A percentile compares a stretch with the other conserved stretches of the same genome.
phyloP scores from a whole-genome alignment of 2,888 invertebrate species.

The Pterostichus madidus region DNA sequence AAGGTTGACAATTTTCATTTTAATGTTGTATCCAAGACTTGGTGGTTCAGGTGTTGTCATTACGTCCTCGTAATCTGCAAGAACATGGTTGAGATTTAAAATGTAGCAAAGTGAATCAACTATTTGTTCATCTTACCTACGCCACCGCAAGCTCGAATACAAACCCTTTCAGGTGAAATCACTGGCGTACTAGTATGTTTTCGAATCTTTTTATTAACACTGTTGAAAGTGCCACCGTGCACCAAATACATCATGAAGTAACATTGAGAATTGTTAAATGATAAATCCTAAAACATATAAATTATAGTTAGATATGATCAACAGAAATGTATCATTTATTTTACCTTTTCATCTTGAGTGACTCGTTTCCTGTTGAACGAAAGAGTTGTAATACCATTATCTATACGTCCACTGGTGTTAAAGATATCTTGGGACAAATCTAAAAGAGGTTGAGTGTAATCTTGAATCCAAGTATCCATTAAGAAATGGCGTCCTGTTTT shows the following conservation, averaged over 20 bases:
- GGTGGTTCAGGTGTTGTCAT: constrained; percentile 83
- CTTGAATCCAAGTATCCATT: constrained; percentile 93
- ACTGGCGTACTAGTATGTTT: constrained; percentile 88
- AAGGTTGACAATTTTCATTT: constrained; percentile 86
- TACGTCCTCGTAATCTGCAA: constrained; percentile 79
- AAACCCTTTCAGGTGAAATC: constrained; percentile 87
- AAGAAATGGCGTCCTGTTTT: constrained; percentile 88
- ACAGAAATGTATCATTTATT: background rate
- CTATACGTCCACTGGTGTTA: constrained; percentile 84
- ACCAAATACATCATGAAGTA: constrained; percentile 93
- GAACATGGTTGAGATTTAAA: no score
- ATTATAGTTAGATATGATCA: background rate
- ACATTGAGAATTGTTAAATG: constrained; percentile 90
- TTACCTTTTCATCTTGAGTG: constrained; percentile 82
- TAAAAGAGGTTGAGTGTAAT: constrained; percentile 87
- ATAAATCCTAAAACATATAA: constrained; percentile 81
- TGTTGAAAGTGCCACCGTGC: constrained; percentile 89
- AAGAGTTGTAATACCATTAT: constrained; percentile 88
- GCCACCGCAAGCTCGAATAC: constrained; percentile 90
- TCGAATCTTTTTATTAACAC: constrained; percentile 90
- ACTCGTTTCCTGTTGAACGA: constrained; percentile 88
- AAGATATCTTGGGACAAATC: constrained; percentile 87
- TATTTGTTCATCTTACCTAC: constrained; percentile 75
- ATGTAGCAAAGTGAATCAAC: no score
- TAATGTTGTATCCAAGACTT: constrained; percentile 84